Base-by-base conservation (phyloP, 1,140 invertebrate species). In the Wiebesia pumilae region DNA sequence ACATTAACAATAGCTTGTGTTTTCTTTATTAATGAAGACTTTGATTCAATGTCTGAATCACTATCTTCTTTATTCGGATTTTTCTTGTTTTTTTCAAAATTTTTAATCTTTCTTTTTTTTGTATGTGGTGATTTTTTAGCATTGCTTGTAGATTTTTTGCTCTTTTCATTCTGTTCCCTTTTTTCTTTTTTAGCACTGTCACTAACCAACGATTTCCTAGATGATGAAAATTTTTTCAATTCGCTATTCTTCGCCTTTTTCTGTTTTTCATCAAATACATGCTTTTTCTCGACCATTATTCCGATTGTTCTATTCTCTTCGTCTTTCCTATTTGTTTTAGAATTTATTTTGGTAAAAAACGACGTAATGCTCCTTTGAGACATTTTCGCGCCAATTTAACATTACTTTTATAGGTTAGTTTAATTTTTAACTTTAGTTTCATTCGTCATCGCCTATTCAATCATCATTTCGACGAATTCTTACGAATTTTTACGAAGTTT, bases 321-420 rank as follows among this genome's bases (percentile, higher is more conserved):
- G n/a, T 85, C 62, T 10, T 67, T 78, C 33, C 24, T 62, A 35
- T 87, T 62, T 24, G 27, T 77, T 84, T 87, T 85, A 65, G 58
- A 73, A 88, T 88, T 88, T 40, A 75, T 65, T 85, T 86, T 85
- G 0, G 84, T 85, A 86, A 90, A 91, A 89, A 89, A 90, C 69
- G 91, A 92, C 51, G 88, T 92, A 35, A 92, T 92, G 82, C 90
- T 92, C 83, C 88, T 90, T 88, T 92, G 91, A 54, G 89, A 87
- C 90, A 91, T 92, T 79, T 88, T 88, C 71, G 71, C 69, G 83
- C 79, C 83, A 75, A 81, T 38, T n/a, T n/a, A 21, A 62, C 51
- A 10, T 69, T 21, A 69, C 6, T 78, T n/a, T 19, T 62, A 30
- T 65, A 62, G 27, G 30, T 75, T 73, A 86, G 65, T 35, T 86